These are phyloP conservation scores for Leuctra nigra DNA, from an alignment of 2,888 invertebrate genomes.

Conservation along the genomic window DNA sequence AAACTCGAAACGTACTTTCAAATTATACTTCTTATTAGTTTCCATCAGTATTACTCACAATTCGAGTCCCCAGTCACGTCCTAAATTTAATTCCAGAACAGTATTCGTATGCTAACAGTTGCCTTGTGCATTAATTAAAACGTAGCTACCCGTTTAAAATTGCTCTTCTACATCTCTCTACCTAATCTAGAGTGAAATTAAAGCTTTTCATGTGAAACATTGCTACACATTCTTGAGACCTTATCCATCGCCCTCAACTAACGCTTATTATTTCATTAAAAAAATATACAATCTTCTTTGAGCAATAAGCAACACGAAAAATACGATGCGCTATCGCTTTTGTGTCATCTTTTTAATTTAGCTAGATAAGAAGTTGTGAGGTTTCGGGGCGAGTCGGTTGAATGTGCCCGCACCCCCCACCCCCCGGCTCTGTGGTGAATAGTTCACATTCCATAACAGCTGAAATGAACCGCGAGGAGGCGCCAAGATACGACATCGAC, in stretches of 20 bases:
- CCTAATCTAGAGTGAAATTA: conserved; percentile 26
- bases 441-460: not conserved
- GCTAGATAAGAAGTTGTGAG: not conserved
- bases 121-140: conserved; percentile 24
- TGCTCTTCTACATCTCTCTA: conserved; percentile 14
- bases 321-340: not conserved
- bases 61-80: conserved; percentile 20
- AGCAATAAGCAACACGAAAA: not conserved
- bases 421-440: not conserved
- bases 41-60: conserved; percentile 20
- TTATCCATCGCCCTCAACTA: not conserved
- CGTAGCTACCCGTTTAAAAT: conserved; percentile 17
- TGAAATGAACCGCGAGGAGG: not conserved
- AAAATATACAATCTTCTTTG: no score
- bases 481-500: not conserved
- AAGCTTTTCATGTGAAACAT: conserved; percentile 18
- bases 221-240: not conserved
- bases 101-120: conserved; percentile 23
- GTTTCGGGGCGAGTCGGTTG: not conserved
- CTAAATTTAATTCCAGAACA: conserved; percentile 20
- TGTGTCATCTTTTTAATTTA: conserved; percentile 8
- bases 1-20: conserved; percentile 4
- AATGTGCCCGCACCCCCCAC: not conserved
- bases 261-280: not conserved
- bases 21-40: conserved; percentile 21